A percentile compares a stretch with the other conserved stretches of the same genome.
Conservation (phyloP, 2,888 invertebrate species). For the Gymnoscelis rufifasciata region DNA sequence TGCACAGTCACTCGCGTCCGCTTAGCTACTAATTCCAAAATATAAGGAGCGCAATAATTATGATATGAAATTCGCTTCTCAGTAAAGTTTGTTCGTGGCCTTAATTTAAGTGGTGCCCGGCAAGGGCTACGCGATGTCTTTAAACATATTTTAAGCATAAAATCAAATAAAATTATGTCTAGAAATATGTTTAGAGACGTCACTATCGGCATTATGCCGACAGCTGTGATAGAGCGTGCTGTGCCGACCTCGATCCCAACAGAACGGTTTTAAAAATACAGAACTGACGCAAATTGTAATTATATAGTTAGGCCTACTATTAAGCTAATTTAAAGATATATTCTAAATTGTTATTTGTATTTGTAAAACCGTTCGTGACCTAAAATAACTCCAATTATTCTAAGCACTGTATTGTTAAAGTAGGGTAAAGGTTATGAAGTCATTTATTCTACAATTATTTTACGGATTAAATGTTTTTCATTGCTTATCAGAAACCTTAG, state of each 20-base stretch:
- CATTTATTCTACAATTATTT: constrained; percentile 4
- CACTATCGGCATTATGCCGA: constrained; percentile 50
- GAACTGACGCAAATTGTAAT: constrained; percentile 34
- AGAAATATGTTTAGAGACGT: constrained; percentile 40
- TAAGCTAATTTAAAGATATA: constrained; percentile 48
- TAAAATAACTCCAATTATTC: constrained; percentile 30
- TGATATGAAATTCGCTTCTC: constrained; percentile 59
- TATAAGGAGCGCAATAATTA: constrained; percentile 51
- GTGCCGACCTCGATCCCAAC: constrained; percentile 60
- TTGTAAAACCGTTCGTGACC: constrained; percentile 44
- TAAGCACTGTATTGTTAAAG: constrained; percentile 22
- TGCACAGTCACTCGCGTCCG: constrained; percentile 62
- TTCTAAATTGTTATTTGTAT: constrained; percentile 46
- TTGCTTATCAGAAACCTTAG: no score
- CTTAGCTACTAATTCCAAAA: constrained; percentile 39
- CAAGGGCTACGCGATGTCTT: constrained; percentile 51
- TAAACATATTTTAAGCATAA: constrained; percentile 31
- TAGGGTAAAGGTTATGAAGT: constrained; percentile 9
- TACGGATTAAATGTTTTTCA: no score
- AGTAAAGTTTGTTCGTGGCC: constrained; percentile 74
- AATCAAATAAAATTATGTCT: constrained; percentile 5
- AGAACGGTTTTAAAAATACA: constrained; percentile 48
- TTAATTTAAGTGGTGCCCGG: constrained; percentile 67
- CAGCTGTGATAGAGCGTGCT: constrained; percentile 76
- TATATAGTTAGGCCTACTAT: constrained; percentile 55